phyloP scores from a whole-genome alignment of 1,140 invertebrate genomes.

The Protaetia brevitarsis region DNA sequence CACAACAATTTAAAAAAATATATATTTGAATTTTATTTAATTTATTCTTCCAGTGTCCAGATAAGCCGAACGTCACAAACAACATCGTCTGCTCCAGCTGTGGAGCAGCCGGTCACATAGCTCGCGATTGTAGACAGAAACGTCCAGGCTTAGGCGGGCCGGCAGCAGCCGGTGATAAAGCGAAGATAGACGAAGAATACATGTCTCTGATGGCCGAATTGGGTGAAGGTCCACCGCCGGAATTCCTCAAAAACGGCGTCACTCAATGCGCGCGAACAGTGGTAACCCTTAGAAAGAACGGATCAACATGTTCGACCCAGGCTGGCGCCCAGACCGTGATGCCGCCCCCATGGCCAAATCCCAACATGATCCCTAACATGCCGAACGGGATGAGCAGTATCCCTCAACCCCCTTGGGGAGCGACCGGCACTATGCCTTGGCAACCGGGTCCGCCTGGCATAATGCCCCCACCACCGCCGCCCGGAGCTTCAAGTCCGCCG shows the following conservation, averaged over 20 bases:
- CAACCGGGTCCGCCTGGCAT: conserved; percentile 42
- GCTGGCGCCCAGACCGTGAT: conserved; percentile 52
- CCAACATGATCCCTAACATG: too few species aligned
- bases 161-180: conserved; percentile 60
- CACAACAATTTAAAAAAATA: not conserved
- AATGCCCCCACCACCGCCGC: conserved; percentile 58
- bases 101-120: conserved; percentile 96
- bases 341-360: conserved; percentile 46
- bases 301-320: conserved; percentile 55
- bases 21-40: not conserved
- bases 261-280: conserved; percentile 32
- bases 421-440: conserved; percentile 40
- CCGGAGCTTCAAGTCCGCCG: conserved; percentile 54
- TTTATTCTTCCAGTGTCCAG: conserved; percentile 71
- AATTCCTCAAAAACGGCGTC: conserved; percentile 43
- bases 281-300: conserved; percentile 45
- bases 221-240: conserved; percentile 85
- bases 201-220: conserved; percentile 98
- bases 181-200: conserved; percentile 97
- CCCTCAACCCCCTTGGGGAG: conserved; percentile 50
- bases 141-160: conserved; percentile 67
- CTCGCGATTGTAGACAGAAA: conserved; percentile 88
- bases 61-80: conserved; percentile 97
- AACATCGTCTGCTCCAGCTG: conserved; percentile 96
- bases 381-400: conserved; percentile 53